Base-by-base conservation (phyloP, 2,797 vertebrate species). In the Mycteria americana region DNA sequence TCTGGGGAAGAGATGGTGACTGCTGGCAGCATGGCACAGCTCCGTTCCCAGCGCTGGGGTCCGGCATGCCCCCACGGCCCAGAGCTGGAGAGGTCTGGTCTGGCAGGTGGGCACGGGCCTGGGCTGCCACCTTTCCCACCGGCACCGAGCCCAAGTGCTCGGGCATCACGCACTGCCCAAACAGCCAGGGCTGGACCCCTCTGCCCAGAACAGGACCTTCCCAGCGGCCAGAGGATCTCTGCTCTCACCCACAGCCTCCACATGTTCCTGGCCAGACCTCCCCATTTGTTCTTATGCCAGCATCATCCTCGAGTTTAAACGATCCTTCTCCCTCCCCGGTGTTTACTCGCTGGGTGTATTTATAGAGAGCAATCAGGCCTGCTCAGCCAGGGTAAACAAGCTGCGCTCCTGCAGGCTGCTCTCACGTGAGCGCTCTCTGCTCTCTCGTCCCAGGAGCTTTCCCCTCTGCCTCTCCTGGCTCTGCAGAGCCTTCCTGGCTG, bases 311-410 rank as follows among this genome's bases (percentile, higher is more conserved):
- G 84, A 96, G 93, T 96, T 96, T 89, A 94, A 96, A 92, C 8
- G 81, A 89, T 94, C 86, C 68, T 92, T 93, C 89, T 96, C 81
- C 91, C 84, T 97, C 93, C 84, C 93, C 10, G 11, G 92, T 97
- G 96, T 97, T 97, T 97, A 96, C 93, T 97, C 15, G 18, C 86
- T 1, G 86, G 92, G 95, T 97, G 84, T 97, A 97, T 97, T 97
- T 97, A 97, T 97, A 97, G 96, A 96, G 95, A 96, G 95, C 96
- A 97, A 96, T 97, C 96, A 97, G 95, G 89, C 93, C 95, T 97
- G 95, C 93, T 96, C 92, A 96, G 95, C 95, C 96, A 95, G 95
- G 94, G 96, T 97, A 97, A 97, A 97, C 96, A 97, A 95, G 92
- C 96, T 67, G 68, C 2, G 45, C 95, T 96, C 90, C 92, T 94